phyloP scores from a whole-genome alignment of 2,113 vertebrate species.

The Clinocottus analis region DNA sequence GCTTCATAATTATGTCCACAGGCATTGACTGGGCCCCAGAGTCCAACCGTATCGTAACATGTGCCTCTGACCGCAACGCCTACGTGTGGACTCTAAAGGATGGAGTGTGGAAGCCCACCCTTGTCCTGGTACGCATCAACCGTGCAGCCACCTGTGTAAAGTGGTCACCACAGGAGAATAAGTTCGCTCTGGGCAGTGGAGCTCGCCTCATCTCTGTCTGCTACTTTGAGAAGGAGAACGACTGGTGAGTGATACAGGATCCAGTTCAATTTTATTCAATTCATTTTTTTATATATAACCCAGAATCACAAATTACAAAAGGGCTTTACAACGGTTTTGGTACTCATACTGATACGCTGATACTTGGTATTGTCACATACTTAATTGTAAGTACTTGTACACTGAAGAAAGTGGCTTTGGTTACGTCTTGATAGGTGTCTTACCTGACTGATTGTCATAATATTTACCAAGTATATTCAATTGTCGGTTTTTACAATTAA shows the following conservation, averaged over 20 bases:
- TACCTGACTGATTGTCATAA: not conserved
- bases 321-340: too few relatives aligned
- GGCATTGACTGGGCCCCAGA: conserved; percentile 86
- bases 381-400: too few relatives aligned
- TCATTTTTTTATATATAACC: too few relatives aligned
- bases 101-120: conserved; percentile 84
- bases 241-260: conserved; percentile 77
- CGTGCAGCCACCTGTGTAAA: conserved; percentile 86
- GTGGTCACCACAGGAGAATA: conserved; percentile 87
- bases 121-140: conserved; percentile 87
- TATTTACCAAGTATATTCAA: not conserved
- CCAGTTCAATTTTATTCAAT: too few relatives aligned
- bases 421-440: not conserved
- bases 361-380: too few relatives aligned
- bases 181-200: conserved; percentile 86
- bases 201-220: conserved; percentile 86
- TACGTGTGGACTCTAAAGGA: conserved; percentile 87
- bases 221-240: conserved; percentile 88
- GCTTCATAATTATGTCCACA: conserved; percentile 38
- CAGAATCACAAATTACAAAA: too few relatives aligned
- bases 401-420: too few relatives aligned
- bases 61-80: conserved; percentile 85
- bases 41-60: conserved; percentile 87
- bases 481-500: conserved; percentile 1
- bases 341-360: too few relatives aligned